phyloP scores from a whole-genome alignment of 2,113 vertebrate genomes.

The Dasyornis broadbenti region DNA sequence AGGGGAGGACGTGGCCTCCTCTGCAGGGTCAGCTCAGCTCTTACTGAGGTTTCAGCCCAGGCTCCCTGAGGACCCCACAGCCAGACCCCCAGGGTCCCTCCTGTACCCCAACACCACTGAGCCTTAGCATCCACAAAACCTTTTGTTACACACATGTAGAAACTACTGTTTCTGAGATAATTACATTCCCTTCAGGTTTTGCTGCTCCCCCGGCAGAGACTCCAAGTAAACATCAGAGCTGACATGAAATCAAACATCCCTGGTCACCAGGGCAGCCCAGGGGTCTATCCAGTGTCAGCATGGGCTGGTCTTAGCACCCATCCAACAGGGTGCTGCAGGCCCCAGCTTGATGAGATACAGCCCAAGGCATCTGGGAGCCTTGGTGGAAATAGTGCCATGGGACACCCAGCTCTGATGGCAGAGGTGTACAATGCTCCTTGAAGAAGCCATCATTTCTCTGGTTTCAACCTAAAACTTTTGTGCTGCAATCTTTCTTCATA shows the following conservation, averaged over 20 bases:
- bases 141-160: fast-evolving
- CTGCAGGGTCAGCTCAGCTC: neutral
- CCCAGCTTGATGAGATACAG: fast-evolving
- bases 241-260: neutral
- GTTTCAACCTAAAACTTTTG: neutral
- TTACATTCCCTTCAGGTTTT: neutral
- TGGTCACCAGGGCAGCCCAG: too few species aligned
- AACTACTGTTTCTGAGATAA: neutral
- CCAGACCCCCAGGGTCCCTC: neutral
- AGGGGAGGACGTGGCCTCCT: neutral
- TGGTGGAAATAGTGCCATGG: fast-evolving
- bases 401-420: neutral
- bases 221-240: neutral
- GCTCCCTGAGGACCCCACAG: neutral
- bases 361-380: neutral
- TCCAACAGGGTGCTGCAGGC: neutral
- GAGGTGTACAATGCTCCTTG: neutral
- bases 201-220: neutral
- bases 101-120: neutral
- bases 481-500: neutral
- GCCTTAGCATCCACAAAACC: neutral
- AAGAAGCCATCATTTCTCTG: neutral
- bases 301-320: neutral
- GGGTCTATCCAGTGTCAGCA: neutral
- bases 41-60: neutral